These are phyloP conservation scores for Malacosoma neustria DNA, from an alignment of 2,888 invertebrate species.

Conservation along the genomic window DNA sequence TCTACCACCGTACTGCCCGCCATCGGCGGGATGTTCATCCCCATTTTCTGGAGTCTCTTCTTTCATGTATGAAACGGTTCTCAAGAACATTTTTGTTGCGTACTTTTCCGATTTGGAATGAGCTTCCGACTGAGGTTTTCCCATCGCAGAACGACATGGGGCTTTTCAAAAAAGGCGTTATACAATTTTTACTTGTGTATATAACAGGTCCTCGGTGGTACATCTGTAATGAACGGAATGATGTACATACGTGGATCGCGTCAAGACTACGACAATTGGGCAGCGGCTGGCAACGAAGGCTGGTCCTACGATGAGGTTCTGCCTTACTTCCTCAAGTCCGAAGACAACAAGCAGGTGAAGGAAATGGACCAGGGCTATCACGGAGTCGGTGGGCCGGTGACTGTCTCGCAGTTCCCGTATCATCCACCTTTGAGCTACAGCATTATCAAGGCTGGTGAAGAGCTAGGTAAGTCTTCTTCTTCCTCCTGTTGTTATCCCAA, in stretches of 20 bases:
- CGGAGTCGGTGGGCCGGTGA: constrained; percentile 83
- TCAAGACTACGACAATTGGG: constrained; percentile 92
- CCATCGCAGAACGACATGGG: no score
- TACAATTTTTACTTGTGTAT: no score
- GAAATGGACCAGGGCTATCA: constrained; percentile 86
- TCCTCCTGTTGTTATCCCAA: no score
- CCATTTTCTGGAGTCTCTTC: no score
- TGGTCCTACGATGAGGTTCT: constrained; percentile 93
- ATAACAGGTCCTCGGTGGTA: constrained; percentile 92
- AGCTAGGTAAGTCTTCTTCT: constrained; percentile 80
- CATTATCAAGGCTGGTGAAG: constrained; percentile 84
- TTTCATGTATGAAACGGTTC: no score
- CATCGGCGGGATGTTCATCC: no score
- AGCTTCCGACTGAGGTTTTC: no score
- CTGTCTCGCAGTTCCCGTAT: constrained; percentile 88
- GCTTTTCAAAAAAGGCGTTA: no score
- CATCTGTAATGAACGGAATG: constrained; percentile 96
- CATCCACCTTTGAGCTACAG: constrained; percentile 88
- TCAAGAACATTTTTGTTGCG: no score
- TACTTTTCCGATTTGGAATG: no score
- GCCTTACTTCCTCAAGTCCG: constrained; percentile 91
- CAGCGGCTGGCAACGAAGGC: constrained; percentile 87
- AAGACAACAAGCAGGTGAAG: constrained; percentile 82
- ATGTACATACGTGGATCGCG: constrained; percentile 94
- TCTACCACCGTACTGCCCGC: no score